Evolutionary conservation across 2,113 vertebrate genomes (phyloP).

Genomic region (Heloderma charlesbogerti): DNA sequence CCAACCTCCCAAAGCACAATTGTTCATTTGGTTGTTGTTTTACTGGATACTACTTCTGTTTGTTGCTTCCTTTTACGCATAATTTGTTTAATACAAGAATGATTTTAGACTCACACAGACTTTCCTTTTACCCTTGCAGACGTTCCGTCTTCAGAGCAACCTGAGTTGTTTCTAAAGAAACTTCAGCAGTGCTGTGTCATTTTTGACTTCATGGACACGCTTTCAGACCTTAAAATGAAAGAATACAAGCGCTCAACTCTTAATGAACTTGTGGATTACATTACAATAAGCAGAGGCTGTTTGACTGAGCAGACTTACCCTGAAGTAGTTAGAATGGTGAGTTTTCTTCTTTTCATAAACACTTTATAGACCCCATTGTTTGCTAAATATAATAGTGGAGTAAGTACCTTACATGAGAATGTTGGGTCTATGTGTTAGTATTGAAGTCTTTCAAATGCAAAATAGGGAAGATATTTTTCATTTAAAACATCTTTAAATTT

Average conservation of each 20-base stretch:
- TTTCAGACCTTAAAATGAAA: conserved; percentile 99
- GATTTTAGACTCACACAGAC: conserved; percentile 78
- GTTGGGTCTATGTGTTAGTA: conserved; percentile 54
- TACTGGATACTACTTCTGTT: conserved; percentile 72
- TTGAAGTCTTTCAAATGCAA: conserved; percentile 40
- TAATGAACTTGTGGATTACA: conserved; percentile 99
- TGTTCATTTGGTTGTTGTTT: conserved; percentile 71
- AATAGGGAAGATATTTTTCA: conserved; percentile 47
- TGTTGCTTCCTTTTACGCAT: conserved; percentile 73
- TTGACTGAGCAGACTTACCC: conserved; percentile 99
- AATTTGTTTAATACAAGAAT: conserved; percentile 77
- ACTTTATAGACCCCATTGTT: conserved; percentile 55
- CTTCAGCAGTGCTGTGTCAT: conserved; percentile 99
- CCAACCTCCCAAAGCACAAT: conserved; percentile 41
- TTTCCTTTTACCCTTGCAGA: conserved; percentile 83
- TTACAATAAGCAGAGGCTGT: conserved; percentile 99
- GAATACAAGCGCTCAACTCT: conserved; percentile 99
- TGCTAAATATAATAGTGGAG: conserved; percentile 42
- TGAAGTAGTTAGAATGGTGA: conserved; percentile 99
- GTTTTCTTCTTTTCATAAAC: conserved; percentile 78
- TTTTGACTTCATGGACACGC: conserved; percentile 99
- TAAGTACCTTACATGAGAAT: conserved; percentile 61
- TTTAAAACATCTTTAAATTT: conserved; percentile 32
- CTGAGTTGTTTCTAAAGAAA: conserved; percentile 99
- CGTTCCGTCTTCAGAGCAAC: conserved; percentile 97